Base-by-base conservation (phyloP, 2,113 vertebrate species). In the Phalacrocorax pelagicus region DNA sequence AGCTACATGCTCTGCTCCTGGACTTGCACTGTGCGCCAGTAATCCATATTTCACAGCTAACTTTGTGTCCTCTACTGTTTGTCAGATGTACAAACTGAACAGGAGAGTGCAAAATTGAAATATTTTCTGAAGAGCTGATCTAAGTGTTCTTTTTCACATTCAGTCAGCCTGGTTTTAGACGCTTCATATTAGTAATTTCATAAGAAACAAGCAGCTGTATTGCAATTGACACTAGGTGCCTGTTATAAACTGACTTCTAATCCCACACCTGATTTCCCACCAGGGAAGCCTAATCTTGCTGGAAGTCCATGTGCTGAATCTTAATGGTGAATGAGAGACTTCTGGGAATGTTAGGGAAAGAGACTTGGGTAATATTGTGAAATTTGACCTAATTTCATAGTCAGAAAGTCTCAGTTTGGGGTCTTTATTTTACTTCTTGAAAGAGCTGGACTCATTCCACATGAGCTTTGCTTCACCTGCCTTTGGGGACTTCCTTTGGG, bases 121-220 rank as follows among this genome's bases (percentile, higher is more conserved):
- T 18, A 12, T 55, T 88, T 95, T 69, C 38, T 59, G 12, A 81
- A 49, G 7, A 40, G 26, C 34, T 54, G 59, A 38, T 66, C 4
- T 63, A 65, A 66, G 14, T 30, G 30, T 59, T 74, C 27, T 81
- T 67, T 36, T 36, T 2, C 2, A 4, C 16, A 12, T 49, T 30
- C 61, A 67, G 23, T 13, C 59, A 73, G 1, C 18, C 40, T 71
- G 23, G 17, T 26, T 81, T 92, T 74, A 71, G 38, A 12, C n/a
- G 22, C 21, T 36, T 81, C 1, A 0, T 42, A 8, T 47, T 54
- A 38, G 15, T 30, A 0, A 65, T 36, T 78, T 92, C 4, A 11
- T 22, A 47, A 63, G 51, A 78, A 87, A 79, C 16, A 67, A 86
- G 9, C 11, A 87, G 23, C 15, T 2, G 0, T 70, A 71, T 34